Evolutionary conservation across 1,140 invertebrate genomes (phyloP).

Genomic region (Pachyrhynchus sulphureomaculatus): DNA sequence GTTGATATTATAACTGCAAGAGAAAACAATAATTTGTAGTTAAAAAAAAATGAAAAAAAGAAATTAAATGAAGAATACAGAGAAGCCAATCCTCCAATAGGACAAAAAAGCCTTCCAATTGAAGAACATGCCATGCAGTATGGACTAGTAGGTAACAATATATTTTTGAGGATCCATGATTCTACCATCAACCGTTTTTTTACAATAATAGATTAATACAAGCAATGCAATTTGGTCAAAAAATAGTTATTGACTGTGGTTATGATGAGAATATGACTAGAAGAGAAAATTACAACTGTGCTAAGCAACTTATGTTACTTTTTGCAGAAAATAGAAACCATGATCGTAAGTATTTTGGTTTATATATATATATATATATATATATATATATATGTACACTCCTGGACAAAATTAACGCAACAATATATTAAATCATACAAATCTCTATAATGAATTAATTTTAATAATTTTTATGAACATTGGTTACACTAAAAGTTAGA

Average conservation of each 20-base stretch:
- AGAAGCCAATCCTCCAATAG: constrained; percentile 48
- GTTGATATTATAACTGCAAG: no score
- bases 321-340: constrained; percentile 72
- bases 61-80: constrained; percentile 40
- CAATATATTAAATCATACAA: no score
- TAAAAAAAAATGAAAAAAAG: constrained; percentile 49
- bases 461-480: no score
- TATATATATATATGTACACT: no score
- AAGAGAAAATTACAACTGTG: constrained; percentile 67
- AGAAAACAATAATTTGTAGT: no score
- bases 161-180: constrained; percentile 68
- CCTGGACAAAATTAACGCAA: no score
- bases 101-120: constrained; percentile 47
- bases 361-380: no score
- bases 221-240: constrained; percentile 70
- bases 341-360: constrained; percentile 42
- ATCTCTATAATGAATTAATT: no score
- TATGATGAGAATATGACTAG: constrained; percentile 76
- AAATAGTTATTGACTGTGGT: constrained; percentile 77
- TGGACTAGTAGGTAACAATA: constrained; percentile 61
- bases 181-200: constrained; percentile 62
- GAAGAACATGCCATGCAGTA: constrained; percentile 58
- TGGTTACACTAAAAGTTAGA: no score
- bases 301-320: constrained; percentile 69
- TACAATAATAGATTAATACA: constrained; percentile 64